Percentiles rank a stretch among this genome's conserved stretches.
These are phyloP conservation scores for Entomobrya multifasciata DNA, from an alignment of 2,888 invertebrate genomes.

Conservation along the genomic window DNA sequence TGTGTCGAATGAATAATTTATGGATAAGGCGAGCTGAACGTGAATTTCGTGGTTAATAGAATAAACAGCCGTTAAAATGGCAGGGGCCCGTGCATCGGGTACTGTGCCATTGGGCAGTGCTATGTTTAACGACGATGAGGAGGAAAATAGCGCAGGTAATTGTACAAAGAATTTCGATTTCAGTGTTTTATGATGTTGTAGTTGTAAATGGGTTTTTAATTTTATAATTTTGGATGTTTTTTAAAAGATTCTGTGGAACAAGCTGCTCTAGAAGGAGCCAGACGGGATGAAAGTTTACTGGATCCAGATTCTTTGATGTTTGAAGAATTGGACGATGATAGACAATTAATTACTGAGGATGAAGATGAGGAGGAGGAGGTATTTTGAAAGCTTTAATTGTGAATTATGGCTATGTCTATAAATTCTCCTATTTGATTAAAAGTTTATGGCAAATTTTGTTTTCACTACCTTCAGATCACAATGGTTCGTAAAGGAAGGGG, in stretches of 20 bases:
- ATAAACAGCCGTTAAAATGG: background rate
- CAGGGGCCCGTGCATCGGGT: slow-evolving; percentile 33
- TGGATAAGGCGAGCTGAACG: too few relatives aligned
- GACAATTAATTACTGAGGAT: slow-evolving; percentile 17
- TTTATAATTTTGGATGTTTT: too few relatives aligned
- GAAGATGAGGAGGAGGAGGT: slow-evolving; percentile 25
- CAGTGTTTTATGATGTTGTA: too few relatives aligned
- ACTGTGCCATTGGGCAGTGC: background rate
- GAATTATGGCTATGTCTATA: too few relatives aligned
- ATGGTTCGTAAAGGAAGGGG: background rate
- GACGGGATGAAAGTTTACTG: slow-evolving; percentile 45
- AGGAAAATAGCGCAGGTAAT: slow-evolving; percentile 37
- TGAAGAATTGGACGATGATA: slow-evolving; percentile 61
- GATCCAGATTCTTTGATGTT: slow-evolving; percentile 68
- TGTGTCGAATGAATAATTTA: too few relatives aligned
- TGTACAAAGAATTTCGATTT: too few relatives aligned
- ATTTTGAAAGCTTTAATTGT: too few relatives aligned
- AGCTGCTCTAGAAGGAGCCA: slow-evolving; percentile 20
- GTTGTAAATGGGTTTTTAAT: too few relatives aligned
- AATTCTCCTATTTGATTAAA: too few relatives aligned
- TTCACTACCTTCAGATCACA: background rate
- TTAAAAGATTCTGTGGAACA: slow-evolving; percentile 45
- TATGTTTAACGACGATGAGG: slow-evolving; percentile 36
- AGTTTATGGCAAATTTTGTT: too few relatives aligned
- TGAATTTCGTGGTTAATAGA: background rate